These are phyloP conservation scores for Crax fasciolata DNA, from an alignment of 2,797 vertebrate species.

Conservation along the genomic window DNA sequence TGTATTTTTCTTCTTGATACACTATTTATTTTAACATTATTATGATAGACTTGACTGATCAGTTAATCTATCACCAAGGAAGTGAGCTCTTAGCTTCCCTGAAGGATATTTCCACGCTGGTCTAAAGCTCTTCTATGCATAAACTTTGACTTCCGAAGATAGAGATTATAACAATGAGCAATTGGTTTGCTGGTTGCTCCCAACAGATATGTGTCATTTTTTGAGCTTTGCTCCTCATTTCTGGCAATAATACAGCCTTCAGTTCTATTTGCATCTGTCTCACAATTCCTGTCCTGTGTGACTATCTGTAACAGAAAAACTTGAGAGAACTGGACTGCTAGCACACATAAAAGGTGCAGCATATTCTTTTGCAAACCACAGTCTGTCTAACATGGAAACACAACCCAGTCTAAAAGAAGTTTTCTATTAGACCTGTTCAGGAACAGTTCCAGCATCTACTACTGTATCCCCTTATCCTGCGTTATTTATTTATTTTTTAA, in stretches of 20 bases:
- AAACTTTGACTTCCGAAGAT: background rate
- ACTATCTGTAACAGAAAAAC: background rate
- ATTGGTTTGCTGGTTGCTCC: background rate
- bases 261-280: background rate
- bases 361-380: background rate
- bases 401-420: slow-evolving; percentile 12
- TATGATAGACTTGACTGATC: background rate
- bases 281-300: background rate
- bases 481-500: slow-evolving; percentile 47
- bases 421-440: slow-evolving; percentile 57
- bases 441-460: slow-evolving; percentile 67
- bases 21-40: background rate
- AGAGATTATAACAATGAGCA: background rate
- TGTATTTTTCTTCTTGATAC: background rate
- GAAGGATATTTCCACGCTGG: background rate
- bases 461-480: slow-evolving; percentile 49
- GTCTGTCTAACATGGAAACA: background rate
- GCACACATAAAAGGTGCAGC: background rate
- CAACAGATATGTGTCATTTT: background rate
- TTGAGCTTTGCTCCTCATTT: background rate
- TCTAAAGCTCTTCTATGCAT: background rate
- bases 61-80: background rate
- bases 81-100: background rate
- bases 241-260: background rate
- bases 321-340: background rate